Percentiles rank a stretch among this genome's conserved stretches.
Conservation (phyloP, 2,113 vertebrate genomes). For the Heterotilapia buettikoferi region DNA sequence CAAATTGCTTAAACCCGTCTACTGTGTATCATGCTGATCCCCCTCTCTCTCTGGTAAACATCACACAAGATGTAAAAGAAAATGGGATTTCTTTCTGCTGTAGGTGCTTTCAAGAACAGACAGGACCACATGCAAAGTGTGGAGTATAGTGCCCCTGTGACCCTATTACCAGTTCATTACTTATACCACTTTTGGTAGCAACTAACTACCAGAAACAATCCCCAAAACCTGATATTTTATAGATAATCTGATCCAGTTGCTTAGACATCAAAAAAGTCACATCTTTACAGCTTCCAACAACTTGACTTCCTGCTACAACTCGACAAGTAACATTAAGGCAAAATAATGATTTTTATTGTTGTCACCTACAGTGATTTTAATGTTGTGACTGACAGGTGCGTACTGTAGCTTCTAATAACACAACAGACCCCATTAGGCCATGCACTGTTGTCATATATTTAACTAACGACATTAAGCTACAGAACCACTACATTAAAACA, state of each 20-base stretch:
- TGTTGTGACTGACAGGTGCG: not conserved
- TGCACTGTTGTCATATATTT: slow-evolving; percentile 7
- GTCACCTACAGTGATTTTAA: not conserved
- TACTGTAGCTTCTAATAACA: not conserved
- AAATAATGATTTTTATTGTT: not conserved
- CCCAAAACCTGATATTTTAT: not conserved
- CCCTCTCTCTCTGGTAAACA: not conserved
- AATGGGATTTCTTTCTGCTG: not conserved
- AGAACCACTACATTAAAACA: not conserved
- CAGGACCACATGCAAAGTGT: not conserved
- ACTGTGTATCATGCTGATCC: not conserved
- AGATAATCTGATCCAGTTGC: not conserved
- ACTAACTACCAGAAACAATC: not conserved
- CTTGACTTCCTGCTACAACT: not conserved
- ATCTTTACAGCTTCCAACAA: not conserved
- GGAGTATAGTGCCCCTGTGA: not conserved
- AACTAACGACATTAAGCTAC: not conserved
- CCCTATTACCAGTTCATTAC: not conserved
- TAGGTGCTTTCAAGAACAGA: not conserved
- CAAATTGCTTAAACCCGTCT: not conserved
- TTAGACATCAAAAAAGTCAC: accelerated
- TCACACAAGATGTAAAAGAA: not conserved
- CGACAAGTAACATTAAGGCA: not conserved
- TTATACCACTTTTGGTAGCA: accelerated
- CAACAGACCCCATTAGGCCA: slow-evolving; percentile 1